A percentile compares a stretch with the other conserved stretches of the same genome.
Evolutionary conservation across 2,888 invertebrate genomes (phyloP).

Genomic region (Lamproptera curius): DNA sequence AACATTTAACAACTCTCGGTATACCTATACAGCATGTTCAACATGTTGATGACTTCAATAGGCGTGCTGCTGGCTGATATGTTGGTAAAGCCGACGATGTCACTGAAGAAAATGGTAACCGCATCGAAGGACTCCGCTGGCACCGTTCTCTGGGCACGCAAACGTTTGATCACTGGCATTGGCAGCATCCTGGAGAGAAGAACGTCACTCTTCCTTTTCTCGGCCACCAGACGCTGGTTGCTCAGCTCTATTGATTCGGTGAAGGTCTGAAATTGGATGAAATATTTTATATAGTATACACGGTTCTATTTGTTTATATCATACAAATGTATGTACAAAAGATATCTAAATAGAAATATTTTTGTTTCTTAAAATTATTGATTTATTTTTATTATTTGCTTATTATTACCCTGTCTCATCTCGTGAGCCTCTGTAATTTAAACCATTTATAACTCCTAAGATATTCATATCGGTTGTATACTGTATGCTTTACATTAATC

Average conservation of each 20-base stretch:
- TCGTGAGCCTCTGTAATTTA: too few relatives aligned
- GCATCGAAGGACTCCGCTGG: slow-evolving; percentile 82
- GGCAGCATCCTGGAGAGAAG: slow-evolving; percentile 79
- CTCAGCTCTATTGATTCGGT: slow-evolving; percentile 69
- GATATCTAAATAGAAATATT: too few relatives aligned
- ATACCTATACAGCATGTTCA: slow-evolving; percentile 84
- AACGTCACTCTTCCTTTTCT: slow-evolving; percentile 78
- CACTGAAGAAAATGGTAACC: slow-evolving; percentile 85
- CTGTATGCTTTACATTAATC: too few relatives aligned
- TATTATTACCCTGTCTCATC: too few relatives aligned
- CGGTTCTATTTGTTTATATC: too few relatives aligned
- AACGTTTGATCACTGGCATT: slow-evolving; percentile 67
- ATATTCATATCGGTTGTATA: too few relatives aligned
- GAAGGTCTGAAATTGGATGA: slow-evolving; percentile 67
- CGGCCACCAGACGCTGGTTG: slow-evolving; percentile 68
- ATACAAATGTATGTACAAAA: too few relatives aligned
- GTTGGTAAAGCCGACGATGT: slow-evolving; percentile 83
- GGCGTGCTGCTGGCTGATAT: slow-evolving; percentile 81
- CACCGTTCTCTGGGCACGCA: slow-evolving; percentile 76
- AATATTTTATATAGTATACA: too few relatives aligned
- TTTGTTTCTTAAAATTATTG: too few relatives aligned
- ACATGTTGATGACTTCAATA: slow-evolving; percentile 81
- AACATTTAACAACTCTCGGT: slow-evolving; percentile 18
- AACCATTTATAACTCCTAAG: too few relatives aligned
- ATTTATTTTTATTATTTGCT: too few relatives aligned